A percentile compares a stretch with the other conserved stretches of the same genome.
Conservation (phyloP, 2,888 invertebrate genomes). For the Hydraecia micacea region DNA sequence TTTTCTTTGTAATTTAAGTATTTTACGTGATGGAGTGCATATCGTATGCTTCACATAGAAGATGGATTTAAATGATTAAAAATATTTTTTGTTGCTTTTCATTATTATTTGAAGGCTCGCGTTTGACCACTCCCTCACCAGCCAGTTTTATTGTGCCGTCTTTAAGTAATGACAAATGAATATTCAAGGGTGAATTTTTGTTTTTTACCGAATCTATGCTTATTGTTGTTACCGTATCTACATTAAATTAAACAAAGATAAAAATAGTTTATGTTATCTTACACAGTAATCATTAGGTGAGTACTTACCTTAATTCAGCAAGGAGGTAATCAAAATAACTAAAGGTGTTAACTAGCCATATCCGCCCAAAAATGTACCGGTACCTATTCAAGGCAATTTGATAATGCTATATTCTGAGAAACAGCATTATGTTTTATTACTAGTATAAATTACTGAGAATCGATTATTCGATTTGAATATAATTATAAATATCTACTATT, state of each 20-base stretch:
- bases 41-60: background rate
- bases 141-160: background rate
- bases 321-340: constrained; percentile 22
- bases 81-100: background rate
- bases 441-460: constrained; percentile 30
- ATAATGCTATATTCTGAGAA: constrained; percentile 49
- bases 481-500: constrained; percentile 26
- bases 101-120: background rate
- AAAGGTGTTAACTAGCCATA: constrained; percentile 18
- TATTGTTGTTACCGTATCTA: background rate
- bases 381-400: constrained; percentile 49
- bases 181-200: background rate
- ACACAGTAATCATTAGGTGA: background rate
- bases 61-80: background rate
- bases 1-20: constrained; percentile 21
- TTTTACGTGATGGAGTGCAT: constrained; percentile 1
- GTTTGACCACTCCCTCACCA: too few species aligned
- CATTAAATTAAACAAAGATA: background rate
- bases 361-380: constrained; percentile 10
- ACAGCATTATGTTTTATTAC: constrained; percentile 43
- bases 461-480: constrained; percentile 42
- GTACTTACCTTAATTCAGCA: constrained; percentile 7
- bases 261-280: background rate
- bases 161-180: background rate
- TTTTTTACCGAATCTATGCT: background rate